A percentile compares a stretch with the other conserved stretches of the same genome.
These are phyloP conservation scores for Syncerus caffer DNA, from an alignment of 2,797 vertebrate species.

Conservation along the genomic window DNA sequence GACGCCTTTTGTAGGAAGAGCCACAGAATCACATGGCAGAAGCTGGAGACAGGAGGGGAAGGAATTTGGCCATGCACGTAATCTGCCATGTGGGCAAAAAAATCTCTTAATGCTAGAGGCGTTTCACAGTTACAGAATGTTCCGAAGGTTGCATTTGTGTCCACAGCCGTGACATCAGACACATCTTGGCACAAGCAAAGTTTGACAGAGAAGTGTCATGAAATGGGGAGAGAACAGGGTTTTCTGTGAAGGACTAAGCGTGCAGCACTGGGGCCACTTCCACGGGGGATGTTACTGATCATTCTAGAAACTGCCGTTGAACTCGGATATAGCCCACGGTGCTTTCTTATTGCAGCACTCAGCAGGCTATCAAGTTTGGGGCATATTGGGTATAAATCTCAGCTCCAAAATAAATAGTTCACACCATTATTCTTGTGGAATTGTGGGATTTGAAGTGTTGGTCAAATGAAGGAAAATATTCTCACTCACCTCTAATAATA, in stretches of 20 bases:
- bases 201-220: neutral
- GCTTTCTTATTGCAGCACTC: neutral
- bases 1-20: neutral
- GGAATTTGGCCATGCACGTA: neutral
- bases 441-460: neutral
- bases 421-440: neutral
- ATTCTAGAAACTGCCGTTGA: neutral
- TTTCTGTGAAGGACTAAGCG: neutral
- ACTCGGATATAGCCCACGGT: neutral
- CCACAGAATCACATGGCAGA: neutral
- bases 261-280: neutral
- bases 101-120: neutral
- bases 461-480: constrained; percentile 1
- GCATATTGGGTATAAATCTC: neutral
- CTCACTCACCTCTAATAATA: neutral
- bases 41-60: neutral
- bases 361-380: neutral
- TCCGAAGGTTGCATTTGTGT: neutral
- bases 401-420: neutral
- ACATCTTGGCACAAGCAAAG: neutral
- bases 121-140: neutral
- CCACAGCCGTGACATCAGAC: neutral
- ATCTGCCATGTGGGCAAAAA: neutral
- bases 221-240: neutral
- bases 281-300: neutral